phyloP scores from a whole-genome alignment of 2,113 vertebrate genomes.

The rat (Rattus norvegicus) region GRCr8 NC_086037.1:35869001-35869500 shows the following conservation, averaged over 20 bases:
- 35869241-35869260: not conserved
- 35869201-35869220: not conserved
- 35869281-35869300: not conserved
- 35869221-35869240: not conserved
- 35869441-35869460: constrained; percentile 78
- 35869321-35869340: constrained; percentile 84
- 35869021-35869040: not conserved
- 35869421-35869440: constrained; percentile 76
- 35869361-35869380: constrained; percentile 85
- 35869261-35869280: constrained; percentile 69
- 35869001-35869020: not conserved
- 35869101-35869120: not conserved
- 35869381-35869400: constrained; percentile 85
- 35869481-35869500: constrained; percentile 71
- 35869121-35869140: not conserved
- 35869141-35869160: not conserved
- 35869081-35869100: not conserved
- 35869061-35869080: not conserved
- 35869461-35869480: constrained; percentile 85
- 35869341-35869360: constrained; percentile 85
- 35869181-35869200: rapidly evolving
- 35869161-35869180: not conserved
- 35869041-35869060: not conserved
- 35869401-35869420: constrained; percentile 82
- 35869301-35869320: constrained; percentile 27